phyloP scores from a whole-genome alignment of 2,113 vertebrate genomes.

The Arenaria interpres region DNA sequence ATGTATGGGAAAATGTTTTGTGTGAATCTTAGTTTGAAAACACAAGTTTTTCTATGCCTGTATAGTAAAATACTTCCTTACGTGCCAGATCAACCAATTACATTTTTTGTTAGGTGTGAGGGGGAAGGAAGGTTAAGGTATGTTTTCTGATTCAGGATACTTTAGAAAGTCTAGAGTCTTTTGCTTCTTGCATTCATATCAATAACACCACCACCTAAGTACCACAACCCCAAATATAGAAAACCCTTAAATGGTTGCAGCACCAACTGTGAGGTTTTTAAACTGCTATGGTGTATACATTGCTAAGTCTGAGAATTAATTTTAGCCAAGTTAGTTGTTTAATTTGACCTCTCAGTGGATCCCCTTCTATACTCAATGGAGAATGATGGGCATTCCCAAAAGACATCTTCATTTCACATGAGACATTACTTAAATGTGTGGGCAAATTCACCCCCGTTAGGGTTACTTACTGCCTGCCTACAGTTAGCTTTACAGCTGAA shows the following conservation, averaged over 20 bases:
- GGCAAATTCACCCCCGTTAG: not conserved
- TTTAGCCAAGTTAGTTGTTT: not conserved
- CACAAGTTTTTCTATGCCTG: not conserved
- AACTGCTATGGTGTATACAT: not conserved
- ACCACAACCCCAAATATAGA: not conserved
- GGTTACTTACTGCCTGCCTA: not conserved
- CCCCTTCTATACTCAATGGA: not conserved
- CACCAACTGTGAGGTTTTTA: not conserved
- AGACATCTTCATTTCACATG: not conserved
- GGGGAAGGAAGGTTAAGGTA: not conserved
- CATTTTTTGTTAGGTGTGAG: not conserved
- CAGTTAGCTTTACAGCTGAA: not conserved
- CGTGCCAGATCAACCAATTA: not conserved
- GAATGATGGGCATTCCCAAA: not conserved
- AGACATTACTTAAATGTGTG: not conserved
- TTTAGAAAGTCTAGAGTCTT: not conserved
- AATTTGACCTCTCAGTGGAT: not conserved
- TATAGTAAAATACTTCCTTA: not conserved
- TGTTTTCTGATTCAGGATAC: not conserved
- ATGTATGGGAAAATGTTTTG: not conserved
- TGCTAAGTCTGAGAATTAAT: not conserved
- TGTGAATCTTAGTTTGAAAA: not conserved
- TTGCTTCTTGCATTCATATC: not conserved
- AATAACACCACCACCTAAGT: not conserved
- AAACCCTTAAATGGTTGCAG: not conserved